Evolutionary conservation across 2,113 vertebrate genomes (phyloP).

Genomic region (Oryctolagus cuniculus): DNA sequence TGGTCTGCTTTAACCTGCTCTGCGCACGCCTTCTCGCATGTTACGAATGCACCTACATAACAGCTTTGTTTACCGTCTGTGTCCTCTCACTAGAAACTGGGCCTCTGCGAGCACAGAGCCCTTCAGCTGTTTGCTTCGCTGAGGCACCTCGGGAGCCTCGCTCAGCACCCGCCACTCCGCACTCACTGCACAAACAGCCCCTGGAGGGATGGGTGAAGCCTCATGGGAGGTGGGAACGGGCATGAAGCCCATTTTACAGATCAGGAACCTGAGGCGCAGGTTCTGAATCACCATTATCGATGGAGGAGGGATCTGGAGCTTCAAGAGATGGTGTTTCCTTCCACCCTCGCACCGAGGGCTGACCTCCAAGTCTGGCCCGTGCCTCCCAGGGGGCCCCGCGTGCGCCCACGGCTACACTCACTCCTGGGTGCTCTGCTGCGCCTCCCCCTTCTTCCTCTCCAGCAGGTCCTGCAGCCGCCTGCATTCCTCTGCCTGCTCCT

Average conservation of each 20-base stretch:
- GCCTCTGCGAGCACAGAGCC: neutral
- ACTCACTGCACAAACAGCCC: neutral
- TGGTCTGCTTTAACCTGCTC: neutral
- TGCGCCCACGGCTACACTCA: constrained; percentile 80
- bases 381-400: neutral
- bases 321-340: constrained; percentile 85
- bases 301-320: constrained; percentile 76
- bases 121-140: neutral
- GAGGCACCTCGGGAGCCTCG: neutral
- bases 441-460: constrained; percentile 90
- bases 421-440: constrained; percentile 91
- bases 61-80: neutral
- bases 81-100: neutral
- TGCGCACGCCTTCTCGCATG: neutral
- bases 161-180: neutral
- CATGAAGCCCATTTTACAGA: neutral
- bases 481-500: constrained; percentile 91
- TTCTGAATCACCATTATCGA: neutral
- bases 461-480: constrained; percentile 89
- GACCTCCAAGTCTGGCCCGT: neutral
- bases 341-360: rapidly evolving
- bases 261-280: neutral
- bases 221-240: neutral
- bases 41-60: neutral
- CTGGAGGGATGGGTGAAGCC: neutral